These are phyloP conservation scores for Rhinichthys osculus DNA, from an alignment of 2,797 vertebrate genomes.

Conservation along the genomic window DNA sequence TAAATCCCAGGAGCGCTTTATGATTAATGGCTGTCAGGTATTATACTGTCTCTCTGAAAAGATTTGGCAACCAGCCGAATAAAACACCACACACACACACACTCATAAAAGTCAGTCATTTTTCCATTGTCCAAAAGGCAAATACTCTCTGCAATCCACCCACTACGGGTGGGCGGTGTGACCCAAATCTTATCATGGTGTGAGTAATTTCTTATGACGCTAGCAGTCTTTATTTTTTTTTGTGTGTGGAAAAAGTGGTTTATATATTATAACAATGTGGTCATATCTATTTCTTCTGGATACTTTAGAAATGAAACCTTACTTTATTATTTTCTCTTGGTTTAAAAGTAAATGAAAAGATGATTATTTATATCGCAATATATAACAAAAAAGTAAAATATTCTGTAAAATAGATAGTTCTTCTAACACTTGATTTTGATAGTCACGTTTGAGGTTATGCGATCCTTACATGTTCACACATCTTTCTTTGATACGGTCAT, in stretches of 20 bases:
- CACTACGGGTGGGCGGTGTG: conserved; percentile 5
- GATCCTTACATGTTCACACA: neutral
- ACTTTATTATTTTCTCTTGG: neutral
- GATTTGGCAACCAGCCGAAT: conserved; percentile 20
- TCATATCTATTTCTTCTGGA: neutral
- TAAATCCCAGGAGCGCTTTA: conserved; percentile 38
- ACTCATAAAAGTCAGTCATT: conserved; percentile 19
- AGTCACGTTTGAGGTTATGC: neutral
- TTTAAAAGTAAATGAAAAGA: neutral
- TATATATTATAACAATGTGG: neutral
- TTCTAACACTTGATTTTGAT: neutral
- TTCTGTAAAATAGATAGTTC: neutral
- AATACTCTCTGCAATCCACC: conserved; percentile 17
- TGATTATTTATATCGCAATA: neutral
- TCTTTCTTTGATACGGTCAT: neutral
- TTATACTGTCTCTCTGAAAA: conserved; percentile 25
- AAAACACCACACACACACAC: conserved; percentile 40
- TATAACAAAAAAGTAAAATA: neutral
- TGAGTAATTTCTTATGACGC: neutral
- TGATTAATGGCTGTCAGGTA: conserved; percentile 40
- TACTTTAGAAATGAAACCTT: neutral
- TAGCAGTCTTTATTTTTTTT: neutral
- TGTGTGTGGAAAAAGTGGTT: conserved; percentile 2
- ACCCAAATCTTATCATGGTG: neutral
- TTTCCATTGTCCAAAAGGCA: conserved; percentile 32